Conservation (phyloP, 2,797 vertebrate species). For the Takifugu ocellatus region DNA sequence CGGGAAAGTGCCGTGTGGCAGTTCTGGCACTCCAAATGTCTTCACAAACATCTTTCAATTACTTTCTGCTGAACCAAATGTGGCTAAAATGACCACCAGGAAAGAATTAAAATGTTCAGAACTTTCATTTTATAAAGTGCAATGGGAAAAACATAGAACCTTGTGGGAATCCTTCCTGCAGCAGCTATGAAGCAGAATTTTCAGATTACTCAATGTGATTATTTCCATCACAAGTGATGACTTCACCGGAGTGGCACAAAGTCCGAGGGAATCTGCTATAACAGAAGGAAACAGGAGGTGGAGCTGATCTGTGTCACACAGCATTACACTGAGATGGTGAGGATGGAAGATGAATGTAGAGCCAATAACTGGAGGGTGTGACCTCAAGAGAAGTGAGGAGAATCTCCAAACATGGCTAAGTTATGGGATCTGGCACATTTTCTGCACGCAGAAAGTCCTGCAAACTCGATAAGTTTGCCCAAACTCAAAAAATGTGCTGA, state of each 20-base stretch:
- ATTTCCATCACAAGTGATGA: slow-evolving; percentile 30
- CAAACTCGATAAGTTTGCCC: too few relatives aligned
- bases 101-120: slow-evolving; percentile 10
- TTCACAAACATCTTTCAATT: slow-evolving; percentile 24
- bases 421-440: too few relatives aligned
- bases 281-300: slow-evolving; percentile 13
- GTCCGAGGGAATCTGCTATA: slow-evolving; percentile 11
- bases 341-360: slow-evolving; percentile 15
- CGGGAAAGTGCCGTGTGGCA: slow-evolving; percentile 50
- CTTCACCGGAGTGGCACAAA: slow-evolving; percentile 1
- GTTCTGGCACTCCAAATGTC: slow-evolving; percentile 30
- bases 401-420: too few relatives aligned
- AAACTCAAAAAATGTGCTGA: neutral
- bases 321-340: slow-evolving; percentile 7
- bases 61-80: slow-evolving; percentile 21
- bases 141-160: slow-evolving; percentile 1
- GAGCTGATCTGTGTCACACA: slow-evolving; percentile 12
- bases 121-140: slow-evolving; percentile 13
- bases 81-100: slow-evolving; percentile 11
- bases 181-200: slow-evolving; percentile 12
- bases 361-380: neutral
- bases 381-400: too few relatives aligned
- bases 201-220: slow-evolving; percentile 18
- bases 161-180: slow-evolving; percentile 6
- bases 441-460: too few relatives aligned